Percentiles rank a stretch among this genome's conserved stretches.
Conservation (phyloP, 1,140 invertebrate species). For the Luehdorfia chinensis region DNA sequence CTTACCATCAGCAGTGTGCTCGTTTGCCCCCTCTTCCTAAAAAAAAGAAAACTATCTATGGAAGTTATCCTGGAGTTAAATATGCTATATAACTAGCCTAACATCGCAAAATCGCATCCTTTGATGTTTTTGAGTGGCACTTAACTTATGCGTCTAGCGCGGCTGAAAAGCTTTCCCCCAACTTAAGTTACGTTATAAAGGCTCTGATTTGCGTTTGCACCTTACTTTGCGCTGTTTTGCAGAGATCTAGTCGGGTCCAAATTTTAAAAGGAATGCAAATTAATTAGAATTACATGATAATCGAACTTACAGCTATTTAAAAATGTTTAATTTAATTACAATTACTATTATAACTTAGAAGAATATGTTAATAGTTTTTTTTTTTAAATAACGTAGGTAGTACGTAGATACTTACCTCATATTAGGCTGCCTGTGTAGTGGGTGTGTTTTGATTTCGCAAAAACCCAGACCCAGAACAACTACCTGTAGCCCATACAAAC, state of each 20-base stretch:
- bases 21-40: too few species aligned
- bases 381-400: too few species aligned
- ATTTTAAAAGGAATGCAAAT: conserved; percentile 3
- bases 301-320: conserved; percentile 6
- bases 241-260: conserved; percentile 5
- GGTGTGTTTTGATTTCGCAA: too few species aligned
- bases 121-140: conserved; percentile 28
- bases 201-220: conserved; percentile 27
- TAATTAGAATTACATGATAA: conserved; percentile 5
- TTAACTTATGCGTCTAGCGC: conserved; percentile 21
- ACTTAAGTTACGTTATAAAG: conserved; percentile 18
- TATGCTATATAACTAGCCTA: conserved; percentile 16
- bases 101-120: conserved; percentile 16
- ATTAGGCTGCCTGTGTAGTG: too few species aligned
- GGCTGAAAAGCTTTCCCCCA: conserved; percentile 19
- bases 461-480: too few species aligned
- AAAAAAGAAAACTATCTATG: conserved; percentile 16
- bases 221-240: conserved; percentile 19
- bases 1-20: too few species aligned
- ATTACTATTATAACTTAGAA: too few species aligned
- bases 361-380: too few species aligned
- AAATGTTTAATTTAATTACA: too few species aligned
- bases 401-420: too few species aligned
- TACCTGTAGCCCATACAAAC: too few species aligned
- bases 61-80: conserved; percentile 14